Conservation (phyloP, 2,888 invertebrate species). For the Pheosia gnoma region DNA sequence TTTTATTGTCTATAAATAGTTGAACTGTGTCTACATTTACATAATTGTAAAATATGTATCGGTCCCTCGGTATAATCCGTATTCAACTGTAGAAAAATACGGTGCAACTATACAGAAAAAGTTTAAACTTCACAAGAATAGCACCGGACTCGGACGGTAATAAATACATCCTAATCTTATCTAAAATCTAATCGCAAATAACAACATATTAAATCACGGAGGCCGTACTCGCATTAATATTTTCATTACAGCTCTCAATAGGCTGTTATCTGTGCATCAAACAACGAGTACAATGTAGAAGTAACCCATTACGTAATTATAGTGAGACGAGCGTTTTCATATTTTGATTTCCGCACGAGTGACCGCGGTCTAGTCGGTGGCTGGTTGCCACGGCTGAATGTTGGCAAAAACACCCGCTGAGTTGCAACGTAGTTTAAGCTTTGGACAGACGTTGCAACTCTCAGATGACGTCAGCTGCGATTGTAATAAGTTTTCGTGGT, state of each 20-base stretch:
- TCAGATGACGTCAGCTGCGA: conserved; percentile 14
- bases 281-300: conserved; percentile 35
- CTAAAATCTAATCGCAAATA: conserved; percentile 43
- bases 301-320: conserved; percentile 46
- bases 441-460: not conserved
- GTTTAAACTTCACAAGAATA: conserved; percentile 1
- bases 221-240: conserved; percentile 46
- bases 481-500: conserved; percentile 15
- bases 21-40: too few species aligned
- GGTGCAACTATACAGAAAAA: conserved; percentile 10
- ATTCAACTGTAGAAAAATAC: conserved; percentile 6
- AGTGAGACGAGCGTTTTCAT: conserved; percentile 48
- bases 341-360: conserved; percentile 63
- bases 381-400: conserved; percentile 24
- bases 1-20: too few species aligned
- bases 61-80: not conserved
- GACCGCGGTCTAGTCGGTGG: conserved; percentile 34
- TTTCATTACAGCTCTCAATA: conserved; percentile 50
- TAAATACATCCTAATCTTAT: conserved; percentile 40
- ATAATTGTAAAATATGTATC: not conserved
- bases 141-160: conserved; percentile 23
- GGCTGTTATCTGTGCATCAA: conserved; percentile 51
- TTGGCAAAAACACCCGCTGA: conserved; percentile 33
- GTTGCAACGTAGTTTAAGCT: conserved; percentile 11
- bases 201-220: conserved; percentile 37